A percentile compares a stretch with the other conserved stretches of the same genome.
These are phyloP conservation scores for Mesaphorura yosii DNA, from an alignment of 1,140 invertebrate genomes.

Conservation along the genomic window DNA sequence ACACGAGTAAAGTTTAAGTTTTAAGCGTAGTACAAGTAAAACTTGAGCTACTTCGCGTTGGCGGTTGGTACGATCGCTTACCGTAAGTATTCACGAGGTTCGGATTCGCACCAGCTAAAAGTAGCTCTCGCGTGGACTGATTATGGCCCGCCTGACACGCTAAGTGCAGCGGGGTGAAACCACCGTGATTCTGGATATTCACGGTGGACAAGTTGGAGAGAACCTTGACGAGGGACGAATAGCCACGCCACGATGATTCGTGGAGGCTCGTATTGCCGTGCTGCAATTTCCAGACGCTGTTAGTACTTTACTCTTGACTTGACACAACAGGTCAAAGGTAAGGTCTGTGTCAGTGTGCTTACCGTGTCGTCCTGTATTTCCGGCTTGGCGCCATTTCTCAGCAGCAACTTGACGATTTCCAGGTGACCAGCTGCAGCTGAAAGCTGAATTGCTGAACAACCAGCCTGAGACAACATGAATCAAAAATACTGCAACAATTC, in stretches of 20 bases:
- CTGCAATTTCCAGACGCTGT: constrained; percentile 39
- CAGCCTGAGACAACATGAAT: constrained; percentile 17
- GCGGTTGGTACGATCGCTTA: too few species aligned
- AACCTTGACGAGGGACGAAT: constrained; percentile 66
- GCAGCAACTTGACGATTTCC: constrained; percentile 25
- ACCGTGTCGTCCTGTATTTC: constrained; percentile 29
- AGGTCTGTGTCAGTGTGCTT: constrained; percentile 6
- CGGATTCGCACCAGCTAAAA: constrained; percentile 73
- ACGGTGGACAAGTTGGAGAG: constrained; percentile 46
- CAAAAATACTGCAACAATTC: constrained; percentile 1
- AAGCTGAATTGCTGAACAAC: constrained; percentile 25
- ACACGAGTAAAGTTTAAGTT: too few species aligned
- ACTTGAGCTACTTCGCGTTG: too few species aligned
- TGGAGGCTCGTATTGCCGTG: constrained; percentile 87
- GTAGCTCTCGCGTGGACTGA: constrained; percentile 76
- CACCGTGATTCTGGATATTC: constrained; percentile 67
- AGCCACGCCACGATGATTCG: constrained; percentile 89
- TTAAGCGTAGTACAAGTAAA: too few species aligned
- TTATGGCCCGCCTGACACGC: constrained; percentile 80
- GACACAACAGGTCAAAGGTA: background rate
- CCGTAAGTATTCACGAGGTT: constrained; percentile 29
- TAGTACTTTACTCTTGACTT: background rate
- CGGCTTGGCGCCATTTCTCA: constrained; percentile 24
- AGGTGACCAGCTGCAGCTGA: constrained; percentile 28
- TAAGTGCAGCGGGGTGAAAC: constrained; percentile 84